Evolutionary conservation across 2,888 invertebrate species (phyloP), one percentile per base, ranked within the genome.

Genomic region (Calameuta idolon): DNA sequence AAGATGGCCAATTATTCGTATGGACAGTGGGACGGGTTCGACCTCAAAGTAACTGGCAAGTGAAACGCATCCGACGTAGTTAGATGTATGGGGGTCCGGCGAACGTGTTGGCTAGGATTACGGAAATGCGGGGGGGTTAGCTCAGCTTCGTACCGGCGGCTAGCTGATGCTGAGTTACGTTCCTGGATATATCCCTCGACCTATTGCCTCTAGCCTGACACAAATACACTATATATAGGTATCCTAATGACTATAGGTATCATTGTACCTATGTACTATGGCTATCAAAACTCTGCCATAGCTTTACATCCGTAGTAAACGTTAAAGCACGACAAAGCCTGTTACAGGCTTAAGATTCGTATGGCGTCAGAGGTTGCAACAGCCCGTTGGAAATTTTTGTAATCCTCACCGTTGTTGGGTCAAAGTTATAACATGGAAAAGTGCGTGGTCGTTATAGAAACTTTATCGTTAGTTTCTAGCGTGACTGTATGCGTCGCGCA

Each of bases 81-180:
- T 73, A 76, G 79, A 79, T 79, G 74, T 79, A 79, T 77, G 79
- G 76, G 75, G 79, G 79, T 79, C 69, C 74, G 40, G 69, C 73
- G 76, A 73, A 76, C 85, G 88, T 88, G 90, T 89, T 89, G 88
- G 80, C 81, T 81, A 84, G 91, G 91, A 91, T 91, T 91, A 91
- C 90, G 86, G 88, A 87, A 86, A 87, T 85, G 83, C 83, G 79
- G 80, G 55, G 55, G 79, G 84, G 75, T 83, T 83, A 85, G 81
- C 79, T 82, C 79, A 81, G 83, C 80, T 83, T 77, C 80, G 85
- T 84, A 82, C 82, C 79, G 79, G 77, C 79, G 77, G 79, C 79
- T 79, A 80, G 84, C 89, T 91, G 91, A 91, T 91, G 90, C 90
- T 91, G 90, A 91, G 89, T 91, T 91, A 91, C 91, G 89, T 88